These are phyloP conservation scores for Peromyscus melanophrys DNA, from an alignment of 2,797 vertebrate genomes.

Conservation along the genomic window DNA sequence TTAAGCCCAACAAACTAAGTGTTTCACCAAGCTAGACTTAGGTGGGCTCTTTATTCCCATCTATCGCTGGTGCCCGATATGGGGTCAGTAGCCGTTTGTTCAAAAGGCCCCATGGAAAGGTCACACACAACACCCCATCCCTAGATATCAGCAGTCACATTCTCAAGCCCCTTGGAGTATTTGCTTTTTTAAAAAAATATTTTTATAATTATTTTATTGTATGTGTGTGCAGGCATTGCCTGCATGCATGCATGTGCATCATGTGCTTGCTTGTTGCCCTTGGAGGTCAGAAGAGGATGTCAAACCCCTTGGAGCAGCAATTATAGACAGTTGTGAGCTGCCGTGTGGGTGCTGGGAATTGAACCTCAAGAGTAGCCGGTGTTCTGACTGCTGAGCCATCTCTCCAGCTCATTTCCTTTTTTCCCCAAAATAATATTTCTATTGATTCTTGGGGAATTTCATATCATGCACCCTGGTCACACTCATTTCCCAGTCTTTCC, in stretches of 20 bases:
- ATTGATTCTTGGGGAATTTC: background rate
- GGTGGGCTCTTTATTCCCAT: background rate
- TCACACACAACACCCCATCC: background rate
- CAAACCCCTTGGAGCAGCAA: background rate
- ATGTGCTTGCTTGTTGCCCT: background rate
- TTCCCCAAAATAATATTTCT: background rate
- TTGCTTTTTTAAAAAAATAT: background rate
- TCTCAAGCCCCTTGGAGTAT: background rate
- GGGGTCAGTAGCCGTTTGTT: background rate
- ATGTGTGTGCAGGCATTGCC: background rate
- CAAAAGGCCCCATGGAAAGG: background rate
- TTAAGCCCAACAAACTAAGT: background rate
- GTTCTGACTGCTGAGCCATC: background rate
- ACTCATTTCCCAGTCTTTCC: background rate
- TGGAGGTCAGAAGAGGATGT: background rate
- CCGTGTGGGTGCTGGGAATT: background rate
- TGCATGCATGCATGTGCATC: background rate
- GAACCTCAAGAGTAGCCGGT: background rate
- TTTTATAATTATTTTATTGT: background rate
- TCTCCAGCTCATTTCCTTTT: background rate
- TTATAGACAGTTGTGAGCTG: background rate
- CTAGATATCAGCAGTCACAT: slow-evolving; percentile 13
- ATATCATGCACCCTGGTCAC: background rate
- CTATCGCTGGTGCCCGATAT: background rate
- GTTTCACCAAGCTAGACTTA: no score